A percentile compares a stretch with the other conserved stretches of the same genome.
Conservation (phyloP, 2,888 invertebrate genomes). For the Apeira syringaria region DNA sequence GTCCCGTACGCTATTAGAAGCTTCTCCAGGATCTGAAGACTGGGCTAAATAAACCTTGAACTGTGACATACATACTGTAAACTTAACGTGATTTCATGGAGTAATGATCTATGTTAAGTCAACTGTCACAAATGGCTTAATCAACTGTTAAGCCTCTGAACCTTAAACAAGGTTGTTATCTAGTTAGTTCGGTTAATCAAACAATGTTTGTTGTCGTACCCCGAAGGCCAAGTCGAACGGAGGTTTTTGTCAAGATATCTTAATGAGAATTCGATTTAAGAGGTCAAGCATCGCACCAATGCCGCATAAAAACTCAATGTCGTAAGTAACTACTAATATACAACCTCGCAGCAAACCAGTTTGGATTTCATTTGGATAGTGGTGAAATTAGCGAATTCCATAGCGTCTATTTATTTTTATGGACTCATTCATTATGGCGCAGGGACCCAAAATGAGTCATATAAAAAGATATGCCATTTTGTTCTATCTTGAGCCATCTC, state of each 20-base stretch:
- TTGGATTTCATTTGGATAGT: slow-evolving; percentile 7
- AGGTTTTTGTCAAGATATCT: slow-evolving; percentile 12
- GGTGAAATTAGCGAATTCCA: slow-evolving; percentile 13
- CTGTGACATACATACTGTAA: no score
- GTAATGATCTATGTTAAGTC: background rate
- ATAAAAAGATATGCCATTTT: no score
- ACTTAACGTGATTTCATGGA: no score
- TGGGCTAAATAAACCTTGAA: no score
- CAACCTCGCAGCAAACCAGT: slow-evolving; percentile 12
- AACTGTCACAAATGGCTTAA: slow-evolving; percentile 7
- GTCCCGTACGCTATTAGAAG: no score
- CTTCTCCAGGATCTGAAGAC: no score
- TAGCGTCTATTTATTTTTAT: background rate
- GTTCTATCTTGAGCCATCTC: no score
- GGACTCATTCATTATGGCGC: no score
- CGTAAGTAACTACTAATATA: slow-evolving; percentile 6
- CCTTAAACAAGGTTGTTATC: slow-evolving; percentile 4
- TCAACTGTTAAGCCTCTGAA: slow-evolving; percentile 7
- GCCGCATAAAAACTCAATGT: slow-evolving; percentile 8
- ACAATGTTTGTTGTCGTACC: slow-evolving; percentile 19
- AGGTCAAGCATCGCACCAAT: slow-evolving; percentile 11
- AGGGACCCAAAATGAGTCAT: no score
- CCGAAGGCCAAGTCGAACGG: background rate
- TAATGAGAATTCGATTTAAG: slow-evolving; percentile 19
- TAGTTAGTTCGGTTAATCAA: slow-evolving; percentile 10